Percentiles rank a stretch among this genome's conserved stretches.
phyloP scores from a whole-genome alignment of 2,888 invertebrate species.

The Leptura quadrifasciata region DNA sequence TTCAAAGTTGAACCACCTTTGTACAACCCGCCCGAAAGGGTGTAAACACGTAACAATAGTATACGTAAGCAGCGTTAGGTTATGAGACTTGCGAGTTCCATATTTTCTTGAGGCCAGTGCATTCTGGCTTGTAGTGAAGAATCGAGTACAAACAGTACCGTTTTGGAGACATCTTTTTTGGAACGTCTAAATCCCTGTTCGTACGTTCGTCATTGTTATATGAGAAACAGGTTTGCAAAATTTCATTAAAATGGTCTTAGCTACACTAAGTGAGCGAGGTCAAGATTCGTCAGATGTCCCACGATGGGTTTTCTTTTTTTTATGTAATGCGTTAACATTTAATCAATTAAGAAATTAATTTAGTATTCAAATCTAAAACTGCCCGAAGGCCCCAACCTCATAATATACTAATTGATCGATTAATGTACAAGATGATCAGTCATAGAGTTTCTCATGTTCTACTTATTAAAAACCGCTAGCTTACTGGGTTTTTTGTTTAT shows the following conservation, averaged over 20 bases:
- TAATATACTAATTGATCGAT: slow-evolving; percentile 8
- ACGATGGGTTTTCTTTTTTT: neutral
- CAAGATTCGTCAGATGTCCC: neutral
- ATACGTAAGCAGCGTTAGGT: too few relatives aligned
- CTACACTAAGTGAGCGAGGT: neutral
- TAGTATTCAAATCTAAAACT: slow-evolving; percentile 18
- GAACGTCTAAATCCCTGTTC: too few relatives aligned
- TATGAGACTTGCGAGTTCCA: too few relatives aligned
- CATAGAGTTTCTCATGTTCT: slow-evolving; percentile 13
- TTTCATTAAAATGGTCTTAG: neutral
- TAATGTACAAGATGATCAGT: neutral
- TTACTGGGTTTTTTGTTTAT: neutral
- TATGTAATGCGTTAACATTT: neutral
- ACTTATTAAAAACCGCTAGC: slow-evolving; percentile 29
- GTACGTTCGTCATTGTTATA: too few relatives aligned
- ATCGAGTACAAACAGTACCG: too few relatives aligned
- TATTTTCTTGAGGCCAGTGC: too few relatives aligned
- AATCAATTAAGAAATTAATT: slow-evolving; percentile 29
- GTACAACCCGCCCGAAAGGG: too few relatives aligned
- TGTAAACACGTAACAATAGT: too few relatives aligned
- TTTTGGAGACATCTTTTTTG: too few relatives aligned
- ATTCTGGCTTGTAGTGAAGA: too few relatives aligned
- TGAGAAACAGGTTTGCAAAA: too few relatives aligned
- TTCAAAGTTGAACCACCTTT: too few relatives aligned
- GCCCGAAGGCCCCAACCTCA: slow-evolving; percentile 24